phyloP scores from a whole-genome alignment of 2,888 invertebrate species.

The Tolmerus cingulatus region DNA sequence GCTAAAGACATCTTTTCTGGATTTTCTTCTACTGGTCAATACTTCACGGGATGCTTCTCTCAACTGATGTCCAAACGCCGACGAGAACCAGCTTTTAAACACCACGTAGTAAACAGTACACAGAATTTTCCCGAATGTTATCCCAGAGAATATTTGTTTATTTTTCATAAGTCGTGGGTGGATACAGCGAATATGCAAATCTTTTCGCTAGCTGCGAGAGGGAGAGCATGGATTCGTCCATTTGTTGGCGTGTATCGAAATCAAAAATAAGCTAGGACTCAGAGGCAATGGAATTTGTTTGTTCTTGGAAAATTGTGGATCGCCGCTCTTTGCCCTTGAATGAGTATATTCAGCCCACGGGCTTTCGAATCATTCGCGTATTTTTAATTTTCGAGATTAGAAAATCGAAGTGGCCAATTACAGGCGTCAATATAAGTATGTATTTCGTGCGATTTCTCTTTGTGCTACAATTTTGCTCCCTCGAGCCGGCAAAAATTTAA shows the following conservation, averaged over 20 bases:
- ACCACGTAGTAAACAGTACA: slow-evolving; percentile 43
- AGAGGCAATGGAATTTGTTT: slow-evolving; percentile 30
- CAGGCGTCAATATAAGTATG: background rate
- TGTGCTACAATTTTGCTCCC: background rate
- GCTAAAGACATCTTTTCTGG: slow-evolving; percentile 82
- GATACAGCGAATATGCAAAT: slow-evolving; percentile 11
- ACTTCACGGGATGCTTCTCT: slow-evolving; percentile 57
- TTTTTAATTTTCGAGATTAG: slow-evolving; percentile 15
- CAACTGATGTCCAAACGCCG: slow-evolving; percentile 58
- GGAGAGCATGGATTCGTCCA: background rate
- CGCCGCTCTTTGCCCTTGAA: slow-evolving; percentile 33
- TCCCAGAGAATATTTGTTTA: slow-evolving; percentile 20
- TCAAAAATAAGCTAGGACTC: slow-evolving; percentile 35
- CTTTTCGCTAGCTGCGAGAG: background rate
- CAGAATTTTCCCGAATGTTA: slow-evolving; percentile 25
- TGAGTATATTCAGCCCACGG: background rate
- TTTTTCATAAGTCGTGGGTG: slow-evolving; percentile 31
- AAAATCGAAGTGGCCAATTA: background rate
- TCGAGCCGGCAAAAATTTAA: background rate
- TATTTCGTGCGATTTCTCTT: background rate
- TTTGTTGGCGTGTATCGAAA: slow-evolving; percentile 1
- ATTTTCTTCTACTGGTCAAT: slow-evolving; percentile 55
- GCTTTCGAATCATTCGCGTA: slow-evolving; percentile 9
- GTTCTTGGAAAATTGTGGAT: slow-evolving; percentile 29
- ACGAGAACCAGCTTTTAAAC: slow-evolving; percentile 59